Evolutionary conservation across 2,113 vertebrate species (phyloP).

Genomic region (Bubo bubo): DNA sequence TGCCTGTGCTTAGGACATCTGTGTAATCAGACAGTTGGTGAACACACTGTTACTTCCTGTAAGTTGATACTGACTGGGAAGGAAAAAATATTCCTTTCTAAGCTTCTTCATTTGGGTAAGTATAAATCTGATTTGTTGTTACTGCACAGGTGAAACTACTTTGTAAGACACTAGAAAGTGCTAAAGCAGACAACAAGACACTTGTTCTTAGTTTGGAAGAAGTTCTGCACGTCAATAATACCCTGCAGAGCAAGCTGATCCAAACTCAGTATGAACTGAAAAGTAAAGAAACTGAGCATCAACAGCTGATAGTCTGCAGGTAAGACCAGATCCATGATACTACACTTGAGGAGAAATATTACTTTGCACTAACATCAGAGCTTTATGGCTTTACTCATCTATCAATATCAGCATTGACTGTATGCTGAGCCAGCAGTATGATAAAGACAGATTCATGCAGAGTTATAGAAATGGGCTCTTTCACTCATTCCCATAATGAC

Average conservation of each 20-base stretch:
- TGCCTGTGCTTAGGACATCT: not conserved
- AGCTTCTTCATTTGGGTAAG: not conserved
- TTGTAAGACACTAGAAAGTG: conserved; percentile 58
- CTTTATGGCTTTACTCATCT: not conserved
- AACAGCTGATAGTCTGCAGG: conserved; percentile 59
- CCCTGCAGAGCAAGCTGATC: conserved; percentile 62
- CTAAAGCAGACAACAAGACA: conserved; percentile 70
- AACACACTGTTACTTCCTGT: not conserved
- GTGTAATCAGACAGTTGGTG: not conserved
- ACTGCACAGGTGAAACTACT: conserved; percentile 66
- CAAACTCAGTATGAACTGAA: conserved; percentile 50
- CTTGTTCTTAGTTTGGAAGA: conserved; percentile 69
- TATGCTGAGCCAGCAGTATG: not conserved
- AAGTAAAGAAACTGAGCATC: conserved; percentile 60
- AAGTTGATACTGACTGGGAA: not conserved
- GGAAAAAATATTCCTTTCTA: not conserved
- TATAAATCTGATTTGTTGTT: not conserved
- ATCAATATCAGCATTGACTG: not conserved
- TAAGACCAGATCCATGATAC: not conserved
- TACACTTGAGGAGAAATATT: not conserved
- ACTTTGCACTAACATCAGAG: not conserved
- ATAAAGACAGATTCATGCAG: not conserved
- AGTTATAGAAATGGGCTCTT: not conserved
- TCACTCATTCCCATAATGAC: not conserved
- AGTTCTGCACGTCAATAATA: conserved; percentile 56